phyloP scores from a whole-genome alignment of 2,113 vertebrate species.

The Oceanodroma tethys region DNA sequence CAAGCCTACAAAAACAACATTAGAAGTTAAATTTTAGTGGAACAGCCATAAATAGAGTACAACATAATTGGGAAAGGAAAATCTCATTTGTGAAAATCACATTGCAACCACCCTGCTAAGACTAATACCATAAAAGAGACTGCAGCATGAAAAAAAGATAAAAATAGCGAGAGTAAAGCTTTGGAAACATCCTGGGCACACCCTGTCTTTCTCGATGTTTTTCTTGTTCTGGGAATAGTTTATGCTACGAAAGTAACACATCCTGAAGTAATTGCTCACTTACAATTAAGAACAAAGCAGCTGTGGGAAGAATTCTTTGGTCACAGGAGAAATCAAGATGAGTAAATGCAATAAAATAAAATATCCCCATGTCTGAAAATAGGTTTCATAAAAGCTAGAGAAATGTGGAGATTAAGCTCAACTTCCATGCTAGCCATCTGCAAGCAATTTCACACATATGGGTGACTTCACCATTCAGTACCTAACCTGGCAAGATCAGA shows the following conservation, averaged over 20 bases:
- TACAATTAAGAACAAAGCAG: constrained; percentile 51
- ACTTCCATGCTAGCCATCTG: constrained; percentile 18
- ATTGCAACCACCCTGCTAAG: not conserved
- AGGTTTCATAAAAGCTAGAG: constrained; percentile 23
- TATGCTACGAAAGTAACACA: constrained; percentile 4
- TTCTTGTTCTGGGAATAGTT: not conserved
- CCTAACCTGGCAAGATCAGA: constrained; percentile 3
- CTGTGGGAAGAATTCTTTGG: constrained; percentile 4
- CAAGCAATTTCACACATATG: constrained; percentile 22
- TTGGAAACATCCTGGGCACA: not conserved
- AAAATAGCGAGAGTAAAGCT: not conserved
- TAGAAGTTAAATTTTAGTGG: constrained; percentile 41
- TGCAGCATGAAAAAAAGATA: not conserved
- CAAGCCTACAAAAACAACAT: constrained; percentile 42
- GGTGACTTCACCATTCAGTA: constrained; percentile 13
- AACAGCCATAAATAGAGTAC: constrained; percentile 40
- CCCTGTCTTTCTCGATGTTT: not conserved
- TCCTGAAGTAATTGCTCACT: constrained; percentile 57
- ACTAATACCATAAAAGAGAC: not conserved
- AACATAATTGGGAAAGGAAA: constrained; percentile 39
- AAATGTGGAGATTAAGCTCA: not conserved
- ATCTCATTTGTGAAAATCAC: constrained; percentile 9
- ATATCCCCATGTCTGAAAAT: constrained; percentile 1
- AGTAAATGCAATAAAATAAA: constrained; percentile 54
- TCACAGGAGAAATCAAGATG: constrained; percentile 52